These are phyloP conservation scores for Eurypyga helias DNA, from an alignment of 2,113 vertebrate genomes.

Conservation along the genomic window DNA sequence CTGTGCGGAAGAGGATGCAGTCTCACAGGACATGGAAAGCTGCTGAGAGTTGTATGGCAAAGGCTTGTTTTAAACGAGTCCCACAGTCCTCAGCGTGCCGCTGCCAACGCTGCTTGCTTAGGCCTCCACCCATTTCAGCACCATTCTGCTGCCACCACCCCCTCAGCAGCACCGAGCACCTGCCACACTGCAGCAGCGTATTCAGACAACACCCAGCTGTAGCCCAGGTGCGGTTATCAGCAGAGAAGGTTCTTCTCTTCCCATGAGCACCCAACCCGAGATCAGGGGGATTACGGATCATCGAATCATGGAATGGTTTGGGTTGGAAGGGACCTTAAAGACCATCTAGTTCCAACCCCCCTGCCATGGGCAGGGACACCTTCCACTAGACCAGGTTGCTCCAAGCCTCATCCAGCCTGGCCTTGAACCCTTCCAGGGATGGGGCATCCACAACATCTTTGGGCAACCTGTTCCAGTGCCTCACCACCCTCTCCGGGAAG, in stretches of 20 bases:
- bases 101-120: neutral
- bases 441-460: no score
- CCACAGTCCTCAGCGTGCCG: neutral
- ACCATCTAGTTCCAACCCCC: no score
- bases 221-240: neutral
- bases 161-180: neutral
- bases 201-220: accelerated
- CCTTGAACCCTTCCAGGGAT: no score
- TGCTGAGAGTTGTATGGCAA: neutral
- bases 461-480: no score
- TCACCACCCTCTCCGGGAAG: no score
- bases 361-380: no score
- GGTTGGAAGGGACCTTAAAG: no score
- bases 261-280: neutral
- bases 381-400: no score
- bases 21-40: neutral
- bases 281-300: no score
- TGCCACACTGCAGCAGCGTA: neutral
- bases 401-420: no score
- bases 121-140: neutral
- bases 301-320: no score
- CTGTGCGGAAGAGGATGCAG: accelerated
- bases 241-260: neutral
- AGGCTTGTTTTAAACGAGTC: neutral
- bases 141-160: neutral